phyloP scores from a whole-genome alignment of 2,113 vertebrate genomes.

The Percopsis transmontana region DNA sequence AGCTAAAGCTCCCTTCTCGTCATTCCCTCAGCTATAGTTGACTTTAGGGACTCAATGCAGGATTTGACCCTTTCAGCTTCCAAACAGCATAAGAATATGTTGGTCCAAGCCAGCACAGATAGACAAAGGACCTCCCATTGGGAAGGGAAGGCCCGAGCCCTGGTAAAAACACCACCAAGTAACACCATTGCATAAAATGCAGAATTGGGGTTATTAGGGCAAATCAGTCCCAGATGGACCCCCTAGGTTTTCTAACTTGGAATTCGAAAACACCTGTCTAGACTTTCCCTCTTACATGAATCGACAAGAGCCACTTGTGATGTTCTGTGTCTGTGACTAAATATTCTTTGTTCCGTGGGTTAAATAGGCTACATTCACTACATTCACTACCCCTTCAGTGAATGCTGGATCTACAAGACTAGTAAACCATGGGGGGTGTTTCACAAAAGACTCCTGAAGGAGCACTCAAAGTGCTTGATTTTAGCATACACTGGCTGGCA shows the following conservation, averaged over 20 bases:
- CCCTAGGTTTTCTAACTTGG: constrained; percentile 22
- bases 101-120: constrained; percentile 6
- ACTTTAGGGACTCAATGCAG: constrained; percentile 5
- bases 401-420: constrained; percentile 36
- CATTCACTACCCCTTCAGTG: constrained; percentile 29
- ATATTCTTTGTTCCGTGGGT: not conserved
- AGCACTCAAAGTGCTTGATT: constrained; percentile 7
- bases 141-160: constrained; percentile 26
- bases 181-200: constrained; percentile 33
- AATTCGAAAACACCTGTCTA: constrained; percentile 52
- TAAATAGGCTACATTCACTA: too few relatives aligned
- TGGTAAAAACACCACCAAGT: constrained; percentile 35
- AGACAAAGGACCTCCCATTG: constrained; percentile 37
- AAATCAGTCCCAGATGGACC: constrained; percentile 60
- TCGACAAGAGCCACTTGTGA: not conserved
- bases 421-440: constrained; percentile 35
- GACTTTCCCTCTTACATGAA: constrained; percentile 21
- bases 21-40: constrained; percentile 17
- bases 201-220: constrained; percentile 43
- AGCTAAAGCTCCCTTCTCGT: constrained; percentile 25
- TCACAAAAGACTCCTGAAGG: constrained; percentile 23
- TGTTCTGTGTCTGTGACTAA: constrained; percentile 14
- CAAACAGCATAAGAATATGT: constrained; percentile 2
- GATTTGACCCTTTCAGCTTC: not conserved
- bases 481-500: constrained; percentile 7